Evolutionary conservation across 2,113 vertebrate genomes (phyloP).

Genomic region (Mixornis gularis): DNA sequence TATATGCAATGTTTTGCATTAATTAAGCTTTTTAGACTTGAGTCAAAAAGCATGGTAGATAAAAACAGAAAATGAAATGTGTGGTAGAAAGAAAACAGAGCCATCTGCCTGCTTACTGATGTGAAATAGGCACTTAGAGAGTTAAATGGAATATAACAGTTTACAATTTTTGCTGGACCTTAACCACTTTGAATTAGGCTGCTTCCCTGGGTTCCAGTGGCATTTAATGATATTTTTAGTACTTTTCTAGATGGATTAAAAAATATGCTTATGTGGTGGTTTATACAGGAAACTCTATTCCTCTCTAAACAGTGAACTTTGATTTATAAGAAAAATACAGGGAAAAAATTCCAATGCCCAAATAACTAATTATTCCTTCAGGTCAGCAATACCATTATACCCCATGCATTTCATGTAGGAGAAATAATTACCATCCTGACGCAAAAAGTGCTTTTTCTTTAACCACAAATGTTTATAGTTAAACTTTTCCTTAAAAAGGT

Average conservation of each 20-base stretch:
- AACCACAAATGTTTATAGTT: not conserved
- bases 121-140: not conserved
- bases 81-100: not conserved
- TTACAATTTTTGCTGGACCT: not conserved
- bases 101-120: not conserved
- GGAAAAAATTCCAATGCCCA: not conserved
- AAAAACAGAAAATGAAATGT: not conserved
- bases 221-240: not conserved
- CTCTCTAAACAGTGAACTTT: not conserved
- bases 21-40: not conserved
- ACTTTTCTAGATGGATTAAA: not conserved
- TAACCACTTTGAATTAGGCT: not conserved
- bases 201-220: not conserved
- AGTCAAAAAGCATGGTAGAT: not conserved
- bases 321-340: not conserved
- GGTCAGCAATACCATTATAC: not conserved
- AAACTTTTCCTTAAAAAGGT: not conserved
- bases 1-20: not conserved
- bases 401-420: not conserved
- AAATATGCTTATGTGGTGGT: not conserved
- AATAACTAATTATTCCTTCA: not conserved
- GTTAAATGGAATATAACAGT: not conserved
- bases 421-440: not conserved
- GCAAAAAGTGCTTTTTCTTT: not conserved
- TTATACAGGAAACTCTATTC: not conserved